phyloP scores from a whole-genome alignment of 2,797 vertebrate species.

The Melopsittacus undulatus region DNA sequence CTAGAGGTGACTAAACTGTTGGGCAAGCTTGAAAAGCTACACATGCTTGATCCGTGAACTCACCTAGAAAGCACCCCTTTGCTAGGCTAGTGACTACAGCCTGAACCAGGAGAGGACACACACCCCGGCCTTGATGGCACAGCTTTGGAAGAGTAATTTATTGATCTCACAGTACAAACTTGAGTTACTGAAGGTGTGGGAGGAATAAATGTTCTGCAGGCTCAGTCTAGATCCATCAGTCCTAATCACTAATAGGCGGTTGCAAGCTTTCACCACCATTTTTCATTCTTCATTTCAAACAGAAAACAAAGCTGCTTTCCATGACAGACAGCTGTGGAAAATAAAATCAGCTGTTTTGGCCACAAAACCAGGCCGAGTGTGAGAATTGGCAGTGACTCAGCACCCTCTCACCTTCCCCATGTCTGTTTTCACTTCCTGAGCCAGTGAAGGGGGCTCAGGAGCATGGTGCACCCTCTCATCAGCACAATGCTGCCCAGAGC shows the following conservation, averaged over 20 bases:
- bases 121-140: accelerated
- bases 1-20: neutral
- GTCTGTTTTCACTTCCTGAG: too few relatives aligned
- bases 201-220: constrained; percentile 56
- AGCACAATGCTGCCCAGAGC: accelerated
- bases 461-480: accelerated
- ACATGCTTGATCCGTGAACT: neutral
- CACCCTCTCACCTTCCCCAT: neutral
- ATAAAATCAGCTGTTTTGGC: constrained; percentile 20
- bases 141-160: neutral
- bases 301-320: constrained; percentile 3
- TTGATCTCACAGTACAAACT: neutral
- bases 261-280: neutral
- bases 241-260: neutral
- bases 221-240: constrained; percentile 1
- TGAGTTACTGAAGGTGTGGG: constrained; percentile 38
- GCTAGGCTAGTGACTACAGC: neutral
- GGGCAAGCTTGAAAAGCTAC: neutral
- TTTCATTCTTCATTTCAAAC: constrained; percentile 3
- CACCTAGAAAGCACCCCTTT: neutral
- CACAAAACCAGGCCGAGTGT: accelerated
- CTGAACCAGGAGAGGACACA: neutral
- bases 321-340: constrained; percentile 27
- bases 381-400: neutral
- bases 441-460: neutral